Conservation (phyloP, 2,888 invertebrate species). For the Lamproptera curius region DNA sequence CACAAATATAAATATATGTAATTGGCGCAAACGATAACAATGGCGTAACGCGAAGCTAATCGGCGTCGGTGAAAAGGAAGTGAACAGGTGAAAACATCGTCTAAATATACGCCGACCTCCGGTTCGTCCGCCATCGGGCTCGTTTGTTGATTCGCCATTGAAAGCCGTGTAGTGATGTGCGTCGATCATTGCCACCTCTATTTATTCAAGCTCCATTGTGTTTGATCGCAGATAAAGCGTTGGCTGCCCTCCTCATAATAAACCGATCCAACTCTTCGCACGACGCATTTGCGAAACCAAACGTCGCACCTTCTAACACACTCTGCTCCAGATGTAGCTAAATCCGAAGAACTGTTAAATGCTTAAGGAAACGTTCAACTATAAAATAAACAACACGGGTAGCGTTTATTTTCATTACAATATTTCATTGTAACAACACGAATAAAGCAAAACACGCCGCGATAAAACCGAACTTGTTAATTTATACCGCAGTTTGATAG, state of each 20-base stretch:
- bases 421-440: not conserved
- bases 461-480: constrained; percentile 8
- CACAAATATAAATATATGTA: too few species aligned
- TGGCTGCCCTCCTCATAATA: constrained; percentile 13
- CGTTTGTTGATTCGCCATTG: constrained; percentile 20
- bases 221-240: constrained; percentile 14
- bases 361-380: too few species aligned
- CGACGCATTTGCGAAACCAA: not conserved
- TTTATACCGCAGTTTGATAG: constrained; percentile 3
- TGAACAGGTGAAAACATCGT: constrained; percentile 9
- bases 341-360: too few species aligned
- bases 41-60: constrained; percentile 1
- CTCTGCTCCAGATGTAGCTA: too few species aligned
- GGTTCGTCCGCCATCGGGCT: constrained; percentile 3
- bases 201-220: constrained; percentile 10
- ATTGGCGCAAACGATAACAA: not conserved
- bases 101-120: constrained; percentile 12
- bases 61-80: too few species aligned
- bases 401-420: not conserved
- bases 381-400: too few species aligned
- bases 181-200: not conserved
- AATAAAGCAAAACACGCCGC: not conserved
- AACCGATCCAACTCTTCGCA: constrained; percentile 4
- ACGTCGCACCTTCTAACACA: too few species aligned
- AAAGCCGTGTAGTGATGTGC: constrained; percentile 5